Percentiles rank a stretch among this genome's conserved stretches.
phyloP scores from a whole-genome alignment of 2,113 vertebrate species.

The Scalopus aquaticus region DNA sequence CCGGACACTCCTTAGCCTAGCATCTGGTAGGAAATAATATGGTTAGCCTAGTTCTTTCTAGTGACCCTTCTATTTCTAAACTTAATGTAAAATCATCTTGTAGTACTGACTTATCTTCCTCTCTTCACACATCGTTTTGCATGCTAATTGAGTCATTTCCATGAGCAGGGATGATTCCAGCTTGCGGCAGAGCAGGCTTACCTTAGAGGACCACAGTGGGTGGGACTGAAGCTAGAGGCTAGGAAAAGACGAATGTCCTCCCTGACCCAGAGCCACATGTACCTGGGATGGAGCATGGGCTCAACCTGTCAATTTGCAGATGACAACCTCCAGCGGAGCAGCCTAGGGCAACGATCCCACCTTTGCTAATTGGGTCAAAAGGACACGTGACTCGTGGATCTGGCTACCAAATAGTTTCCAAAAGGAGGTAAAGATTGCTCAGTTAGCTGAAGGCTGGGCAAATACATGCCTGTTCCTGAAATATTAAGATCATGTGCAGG shows the following conservation, averaged over 20 bases:
- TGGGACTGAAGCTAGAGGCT: neutral
- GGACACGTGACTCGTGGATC: neutral
- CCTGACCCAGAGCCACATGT: neutral
- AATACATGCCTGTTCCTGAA: neutral
- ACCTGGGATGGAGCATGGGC: neutral
- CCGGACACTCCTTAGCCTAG: neutral
- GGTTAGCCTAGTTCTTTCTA: slow-evolving; percentile 61
- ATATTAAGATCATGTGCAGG: neutral
- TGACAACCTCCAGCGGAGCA: neutral
- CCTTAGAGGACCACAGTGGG: neutral
- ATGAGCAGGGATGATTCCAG: neutral
- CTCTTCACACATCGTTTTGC: neutral
- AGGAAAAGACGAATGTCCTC: too few species aligned
- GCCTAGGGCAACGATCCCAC: neutral
- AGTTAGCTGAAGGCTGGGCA: neutral
- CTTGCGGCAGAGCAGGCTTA: neutral
- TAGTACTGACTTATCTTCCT: slow-evolving; percentile 34
- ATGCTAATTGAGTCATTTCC: neutral
- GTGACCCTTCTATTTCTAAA: slow-evolving; percentile 53
- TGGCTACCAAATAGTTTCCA: neutral
- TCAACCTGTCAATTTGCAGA: neutral
- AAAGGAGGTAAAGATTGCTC: neutral
- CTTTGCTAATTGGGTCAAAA: slow-evolving; percentile 1
- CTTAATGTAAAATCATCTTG: slow-evolving; percentile 55
- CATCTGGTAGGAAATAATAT: slow-evolving; percentile 63